Evolutionary conservation across 2,113 vertebrate genomes (phyloP), one percentile per base, ranked within the genome.

Genomic region (Campylomormyrus numenius): DNA sequence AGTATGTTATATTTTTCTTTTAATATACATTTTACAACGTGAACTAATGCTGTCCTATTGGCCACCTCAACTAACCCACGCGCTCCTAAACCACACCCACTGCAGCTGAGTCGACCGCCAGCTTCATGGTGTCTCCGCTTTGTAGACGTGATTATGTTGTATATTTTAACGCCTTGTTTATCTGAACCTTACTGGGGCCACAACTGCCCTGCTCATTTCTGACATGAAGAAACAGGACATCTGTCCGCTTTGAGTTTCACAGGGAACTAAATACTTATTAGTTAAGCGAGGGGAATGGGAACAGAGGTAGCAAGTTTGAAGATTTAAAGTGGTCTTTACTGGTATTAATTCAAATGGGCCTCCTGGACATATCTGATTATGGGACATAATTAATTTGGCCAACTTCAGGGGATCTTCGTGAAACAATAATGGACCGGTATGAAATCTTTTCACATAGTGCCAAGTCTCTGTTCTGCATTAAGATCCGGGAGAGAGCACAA

Each of bases 391-490:
- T 90, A 52, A 89, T 88, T 87, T 87, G 87, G 46, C 77, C 27
- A 48, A 52, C 21, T 6, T 74, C 45, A 88, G 62, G 56, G 89
- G 66, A 10, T 35, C 31, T n/a, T 50, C 9, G 9, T 48, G 42
- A 45, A 21, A 46, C 88, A 85, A 74, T 48, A 90, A 58, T 31
- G 89, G 53, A 85, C 70, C 77, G 1, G 49, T 83, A 90, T n/a
- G 80, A 80, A 70, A 87, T 77, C 87, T 86, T 84, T 89, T 46
- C 77, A 80, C 50, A 85, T 53, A 31, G 77, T 8, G 83, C 89
- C 89, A 90, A 87, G 77, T 70, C 49, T 88, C 83, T 86, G 87
- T 62, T 90, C 53, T 83, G 85, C 85, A 91, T 91, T 87, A 89
- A 48, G 52, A 84, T 88, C 89, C 45, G 50, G 89, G 48, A 84